Base-by-base conservation (phyloP, 2,888 invertebrate species). In the Caenorhabditis angaria region DNA sequence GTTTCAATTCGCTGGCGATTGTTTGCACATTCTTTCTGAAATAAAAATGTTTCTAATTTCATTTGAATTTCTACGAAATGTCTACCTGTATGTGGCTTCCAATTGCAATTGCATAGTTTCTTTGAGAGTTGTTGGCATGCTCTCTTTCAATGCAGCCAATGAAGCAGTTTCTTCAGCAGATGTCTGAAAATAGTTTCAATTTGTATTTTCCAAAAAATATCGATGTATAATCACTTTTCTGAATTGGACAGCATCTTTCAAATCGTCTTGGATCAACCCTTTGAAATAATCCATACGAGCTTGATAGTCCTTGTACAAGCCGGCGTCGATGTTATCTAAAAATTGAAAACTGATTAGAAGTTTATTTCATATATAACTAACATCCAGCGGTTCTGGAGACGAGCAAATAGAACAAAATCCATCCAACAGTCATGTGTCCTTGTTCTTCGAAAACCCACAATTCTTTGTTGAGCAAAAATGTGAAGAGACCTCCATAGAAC, bases 391-490 rank as follows among this genome's bases (percentile, higher is more conserved):
- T 80, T 68, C 82, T 77, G 55, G 83, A 83, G 55, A 84, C 70
- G 54, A 86, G 71, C 20, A 84, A 69, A 66, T 85, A 85, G 75
- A 83, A 80, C 32, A 82, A 53, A 63, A 86, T 79, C 81, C 83
- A 84, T 56, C 84, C 82, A 57, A 75, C 77, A 29, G 84, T 77
- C 83, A 85, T 82, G 61, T 81, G 80, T 57, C 81, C 83, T 65
- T 96, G 94, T 85, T 97, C 96, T 88, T 97, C 97, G 91, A 95
- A 90, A 0, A 97, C 93, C 86, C 92, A 94, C 83, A 93, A 92
- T 90, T 99, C 99, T 90, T 99, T 99, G 88, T 95, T 95, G 88
- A 93, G 89, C 64, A 97, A 89, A 88, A 93, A 96, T 0, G 94
- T 94, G 62, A 91, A 88, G 2, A 95, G 88, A 81, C 94, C 93